A percentile compares a stretch with the other conserved stretches of the same genome.
These are phyloP conservation scores for Eupithecia subumbrata DNA, from an alignment of 2,888 invertebrate genomes.

Conservation along the genomic window DNA sequence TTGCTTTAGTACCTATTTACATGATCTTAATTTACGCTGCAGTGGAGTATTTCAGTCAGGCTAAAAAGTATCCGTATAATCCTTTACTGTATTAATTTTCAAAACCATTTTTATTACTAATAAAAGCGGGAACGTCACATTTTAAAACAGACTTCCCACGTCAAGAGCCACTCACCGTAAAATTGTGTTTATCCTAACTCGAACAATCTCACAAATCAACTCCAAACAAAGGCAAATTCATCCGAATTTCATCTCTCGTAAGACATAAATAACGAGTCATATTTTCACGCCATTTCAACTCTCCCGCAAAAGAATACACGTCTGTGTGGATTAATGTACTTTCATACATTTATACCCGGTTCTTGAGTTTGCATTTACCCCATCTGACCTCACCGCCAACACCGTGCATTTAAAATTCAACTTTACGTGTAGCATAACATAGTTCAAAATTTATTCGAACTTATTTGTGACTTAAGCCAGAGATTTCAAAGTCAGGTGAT, in stretches of 20 bases:
- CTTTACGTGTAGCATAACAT: background rate
- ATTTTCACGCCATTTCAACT: conserved; percentile 83
- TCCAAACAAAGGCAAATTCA: conserved; percentile 43
- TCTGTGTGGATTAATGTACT: conserved; percentile 82
- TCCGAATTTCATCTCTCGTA: conserved; percentile 64
- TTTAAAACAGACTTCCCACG: background rate
- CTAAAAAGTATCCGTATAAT: background rate
- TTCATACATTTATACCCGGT: conserved; percentile 78
- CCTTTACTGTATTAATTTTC: background rate
- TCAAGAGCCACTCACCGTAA: background rate
- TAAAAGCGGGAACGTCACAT: background rate
- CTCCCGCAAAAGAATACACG: conserved; percentile 78
- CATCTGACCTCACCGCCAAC: conserved; percentile 47
- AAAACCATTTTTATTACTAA: background rate
- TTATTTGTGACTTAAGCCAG: conserved; percentile 45
- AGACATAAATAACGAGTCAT: conserved; percentile 79
- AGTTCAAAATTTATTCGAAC: conserved; percentile 34
- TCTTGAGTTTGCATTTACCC: conserved; percentile 59
- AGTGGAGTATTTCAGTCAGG: background rate
- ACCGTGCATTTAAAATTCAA: conserved; percentile 41
- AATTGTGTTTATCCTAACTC: conserved; percentile 10
- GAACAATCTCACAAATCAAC: conserved; percentile 34
- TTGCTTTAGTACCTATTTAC: background rate
- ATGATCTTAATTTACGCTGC: background rate
- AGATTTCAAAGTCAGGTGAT: conserved; percentile 53